Percentiles rank a stretch among this genome's conserved stretches.
These are phyloP conservation scores for Melanotaenia nigrans DNA, from an alignment of 2,797 vertebrate genomes.

Conservation along the genomic window DNA sequence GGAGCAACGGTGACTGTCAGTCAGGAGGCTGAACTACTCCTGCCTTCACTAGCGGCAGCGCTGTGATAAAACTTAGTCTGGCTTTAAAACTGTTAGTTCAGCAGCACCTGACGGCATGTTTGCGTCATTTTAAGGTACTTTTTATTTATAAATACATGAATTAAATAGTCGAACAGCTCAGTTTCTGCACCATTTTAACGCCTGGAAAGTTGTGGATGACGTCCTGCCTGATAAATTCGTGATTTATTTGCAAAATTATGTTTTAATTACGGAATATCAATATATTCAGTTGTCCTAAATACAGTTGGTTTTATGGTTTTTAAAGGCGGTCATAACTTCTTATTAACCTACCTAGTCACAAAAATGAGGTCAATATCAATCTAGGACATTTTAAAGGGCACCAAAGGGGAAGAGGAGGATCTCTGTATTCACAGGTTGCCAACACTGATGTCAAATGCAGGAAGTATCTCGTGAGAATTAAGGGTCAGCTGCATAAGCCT, in stretches of 20 bases:
- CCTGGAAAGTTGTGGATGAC: too few relatives aligned
- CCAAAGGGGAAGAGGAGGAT: constrained; percentile 24
- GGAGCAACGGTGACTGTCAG: neutral
- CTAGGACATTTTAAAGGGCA: constrained; percentile 32
- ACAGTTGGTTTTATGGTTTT: too few relatives aligned
- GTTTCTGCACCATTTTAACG: too few relatives aligned
- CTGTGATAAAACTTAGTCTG: neutral
- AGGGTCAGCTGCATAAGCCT: constrained; percentile 43
- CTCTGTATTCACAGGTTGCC: constrained; percentile 38
- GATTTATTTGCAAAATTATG: too few relatives aligned
- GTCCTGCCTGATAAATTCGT: too few relatives aligned
- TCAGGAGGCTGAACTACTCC: neutral
- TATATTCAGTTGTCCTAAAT: too few relatives aligned
- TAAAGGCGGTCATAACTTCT: neutral
- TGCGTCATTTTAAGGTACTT: too few relatives aligned
- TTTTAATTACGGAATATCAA: too few relatives aligned
- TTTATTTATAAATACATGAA: too few relatives aligned
- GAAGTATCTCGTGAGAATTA: constrained; percentile 35
- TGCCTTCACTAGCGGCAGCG: neutral
- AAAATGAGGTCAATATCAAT: neutral
- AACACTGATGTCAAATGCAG: constrained; percentile 38
- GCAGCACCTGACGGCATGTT: too few relatives aligned
- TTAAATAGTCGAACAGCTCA: too few relatives aligned
- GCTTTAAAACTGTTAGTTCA: too few relatives aligned
- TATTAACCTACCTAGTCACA: neutral